phyloP scores from a whole-genome alignment of 2,888 invertebrate species.

The Tetragonisca angustula region DNA sequence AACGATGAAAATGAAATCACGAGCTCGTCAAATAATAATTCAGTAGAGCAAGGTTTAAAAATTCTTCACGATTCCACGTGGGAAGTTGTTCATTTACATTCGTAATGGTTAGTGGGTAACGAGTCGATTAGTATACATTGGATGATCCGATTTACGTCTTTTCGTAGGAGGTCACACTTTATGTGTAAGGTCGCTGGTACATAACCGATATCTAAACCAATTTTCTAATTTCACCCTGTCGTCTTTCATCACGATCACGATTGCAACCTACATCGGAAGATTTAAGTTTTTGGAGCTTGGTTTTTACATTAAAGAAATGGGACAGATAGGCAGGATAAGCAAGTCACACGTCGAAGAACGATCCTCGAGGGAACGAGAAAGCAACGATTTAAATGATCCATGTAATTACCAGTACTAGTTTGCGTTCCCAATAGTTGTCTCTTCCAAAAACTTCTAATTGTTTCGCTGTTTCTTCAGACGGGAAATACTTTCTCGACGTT shows the following conservation, averaged over 20 bases:
- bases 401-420: conserved; percentile 22
- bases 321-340: not conserved
- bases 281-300: not conserved
- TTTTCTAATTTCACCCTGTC: too few relatives aligned
- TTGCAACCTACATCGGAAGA: not conserved
- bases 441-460: conserved; percentile 9
- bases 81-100: not conserved
- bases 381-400: conserved; percentile 19
- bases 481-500: conserved; percentile 18
- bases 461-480: conserved; percentile 21
- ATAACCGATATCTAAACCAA: not conserved
- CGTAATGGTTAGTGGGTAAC: not conserved
- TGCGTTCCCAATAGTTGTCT: not conserved
- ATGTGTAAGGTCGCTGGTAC: not conserved
- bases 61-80: not conserved
- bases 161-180: not conserved
- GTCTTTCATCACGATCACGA: too few relatives aligned
- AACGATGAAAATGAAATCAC: not conserved
- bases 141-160: not conserved
- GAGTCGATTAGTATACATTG: not conserved
- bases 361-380: not conserved
- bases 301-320: not conserved
- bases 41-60: too few relatives aligned
- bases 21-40: not conserved
- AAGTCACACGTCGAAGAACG: too few relatives aligned